Evolutionary conservation across 1,140 invertebrate species (phyloP), one percentile per base, ranked within the genome.

Genomic region (Rhyzopertha dominica): DNA sequence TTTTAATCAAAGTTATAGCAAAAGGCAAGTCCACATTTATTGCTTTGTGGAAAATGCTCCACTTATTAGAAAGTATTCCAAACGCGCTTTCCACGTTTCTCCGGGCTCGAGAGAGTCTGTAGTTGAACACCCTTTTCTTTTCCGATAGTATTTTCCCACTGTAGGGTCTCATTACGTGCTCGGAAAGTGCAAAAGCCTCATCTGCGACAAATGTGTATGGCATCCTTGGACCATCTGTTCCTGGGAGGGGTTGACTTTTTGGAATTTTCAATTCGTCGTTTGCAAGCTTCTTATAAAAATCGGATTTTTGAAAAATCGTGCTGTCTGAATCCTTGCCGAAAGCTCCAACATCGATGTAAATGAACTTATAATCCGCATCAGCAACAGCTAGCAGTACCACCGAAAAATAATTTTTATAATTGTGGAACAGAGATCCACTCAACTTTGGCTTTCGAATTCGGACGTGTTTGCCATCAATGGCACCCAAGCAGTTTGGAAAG

Each of bases 251-350:
- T 43, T 51, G 46, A 32, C 51, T 30, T 34, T 40, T 18, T 16
- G 61, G 59, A 23, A 63, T 32, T 40, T 55, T 29, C 22, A 58
- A 43, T 13, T 40, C 43, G 36, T 41, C 20, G 16, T 49, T 53
- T 52, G 38, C 26, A 43, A 63, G 28, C 26, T 26, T 49, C 48
- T 56, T 45, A 30, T 41, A 57, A 13, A 67, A 55, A 28, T 13
- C 24, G 30, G 47, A 43, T 8, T 62, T 38, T 55, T 63, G 47
- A 39, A 69, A 71, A 38, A 68, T 51, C 17, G 54, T 47, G 22
- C 56, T 59, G 47, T 72, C 70, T 40, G 61, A 59, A 34, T 61
- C 55, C 43, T 63, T 66, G 18, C 69, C 66, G 55, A 64, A 67
- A 22, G 65, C 51, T 16, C 67, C 68, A 40, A 72, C 54, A 53